Percentiles rank a stretch among this genome's conserved stretches.
phyloP scores from a whole-genome alignment of 2,888 invertebrate species.

The Galerucella pusilla region DNA sequence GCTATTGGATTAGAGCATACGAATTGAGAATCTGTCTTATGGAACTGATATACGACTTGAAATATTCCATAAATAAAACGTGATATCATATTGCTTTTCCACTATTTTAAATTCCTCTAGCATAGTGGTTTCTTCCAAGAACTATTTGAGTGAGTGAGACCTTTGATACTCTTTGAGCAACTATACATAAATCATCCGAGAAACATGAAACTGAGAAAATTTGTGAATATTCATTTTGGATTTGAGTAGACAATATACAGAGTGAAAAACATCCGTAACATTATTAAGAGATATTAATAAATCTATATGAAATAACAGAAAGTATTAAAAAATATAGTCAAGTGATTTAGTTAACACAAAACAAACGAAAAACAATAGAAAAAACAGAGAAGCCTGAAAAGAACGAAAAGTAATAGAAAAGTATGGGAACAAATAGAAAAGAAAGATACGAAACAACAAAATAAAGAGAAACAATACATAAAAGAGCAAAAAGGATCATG shows the following conservation, averaged over 20 bases:
- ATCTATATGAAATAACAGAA: too few species aligned
- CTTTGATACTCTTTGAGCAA: neutral
- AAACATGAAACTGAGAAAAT: neutral
- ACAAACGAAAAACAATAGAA: too few species aligned
- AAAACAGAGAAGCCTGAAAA: too few species aligned
- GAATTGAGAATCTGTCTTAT: neutral
- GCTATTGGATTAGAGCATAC: neutral
- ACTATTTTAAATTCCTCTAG: neutral
- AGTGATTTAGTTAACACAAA: too few species aligned
- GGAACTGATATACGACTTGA: neutral
- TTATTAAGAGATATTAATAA: too few species aligned
- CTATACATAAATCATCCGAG: neutral
- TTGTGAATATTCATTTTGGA: neutral
- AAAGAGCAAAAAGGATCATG: too few species aligned
- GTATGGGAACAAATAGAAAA: too few species aligned
- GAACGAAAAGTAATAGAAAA: too few species aligned
- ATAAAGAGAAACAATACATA: too few species aligned
- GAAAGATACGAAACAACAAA: too few species aligned
- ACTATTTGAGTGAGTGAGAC: neutral
- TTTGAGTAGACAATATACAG: neutral
- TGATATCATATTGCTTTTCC: conserved; percentile 1
- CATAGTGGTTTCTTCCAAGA: conserved; percentile 4
- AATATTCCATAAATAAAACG: conserved; percentile 12
- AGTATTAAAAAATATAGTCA: too few species aligned
- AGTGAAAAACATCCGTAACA: neutral